These are phyloP conservation scores for Campopleginae sp. DNA, from an alignment of 2,888 invertebrate genomes.

Conservation along the genomic window DNA sequence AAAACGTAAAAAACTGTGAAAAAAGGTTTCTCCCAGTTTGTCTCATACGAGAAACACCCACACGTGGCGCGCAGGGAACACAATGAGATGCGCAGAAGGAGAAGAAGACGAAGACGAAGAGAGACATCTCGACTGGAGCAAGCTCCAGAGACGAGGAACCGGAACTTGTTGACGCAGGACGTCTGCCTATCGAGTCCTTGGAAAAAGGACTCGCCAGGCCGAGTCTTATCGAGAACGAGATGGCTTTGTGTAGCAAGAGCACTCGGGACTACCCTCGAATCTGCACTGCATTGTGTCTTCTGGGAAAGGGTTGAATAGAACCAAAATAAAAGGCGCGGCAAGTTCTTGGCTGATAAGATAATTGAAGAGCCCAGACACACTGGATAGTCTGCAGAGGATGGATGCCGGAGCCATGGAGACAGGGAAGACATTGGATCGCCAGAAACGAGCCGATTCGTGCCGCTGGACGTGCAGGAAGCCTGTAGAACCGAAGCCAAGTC, in stretches of 20 bases:
- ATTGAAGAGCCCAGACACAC: conserved; percentile 58
- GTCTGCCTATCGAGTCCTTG: conserved; percentile 18
- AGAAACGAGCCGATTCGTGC: no score
- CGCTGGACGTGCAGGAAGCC: no score
- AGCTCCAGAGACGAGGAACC: no score
- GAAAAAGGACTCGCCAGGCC: conserved; percentile 45
- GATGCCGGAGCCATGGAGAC: no score
- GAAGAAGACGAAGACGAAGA: conserved; percentile 36
- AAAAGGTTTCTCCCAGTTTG: no score
- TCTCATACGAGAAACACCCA: no score
- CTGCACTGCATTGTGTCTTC: conserved; percentile 79
- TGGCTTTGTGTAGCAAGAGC: conserved; percentile 39
- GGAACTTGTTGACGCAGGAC: background rate
- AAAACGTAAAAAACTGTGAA: conserved; percentile 32
- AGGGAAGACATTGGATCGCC: no score
- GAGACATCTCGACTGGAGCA: no score
- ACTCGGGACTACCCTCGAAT: conserved; percentile 74
- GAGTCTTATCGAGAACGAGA: conserved; percentile 51
- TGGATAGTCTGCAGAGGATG: conserved; percentile 54
- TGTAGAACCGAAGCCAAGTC: no score
- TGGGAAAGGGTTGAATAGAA: background rate
- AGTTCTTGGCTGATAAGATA: conserved; percentile 58
- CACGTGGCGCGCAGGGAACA: no score
- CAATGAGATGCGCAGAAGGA: no score
- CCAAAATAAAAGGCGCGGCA: no score